Base-by-base conservation (phyloP, 2,113 vertebrate species). In the Limanda limanda region DNA sequence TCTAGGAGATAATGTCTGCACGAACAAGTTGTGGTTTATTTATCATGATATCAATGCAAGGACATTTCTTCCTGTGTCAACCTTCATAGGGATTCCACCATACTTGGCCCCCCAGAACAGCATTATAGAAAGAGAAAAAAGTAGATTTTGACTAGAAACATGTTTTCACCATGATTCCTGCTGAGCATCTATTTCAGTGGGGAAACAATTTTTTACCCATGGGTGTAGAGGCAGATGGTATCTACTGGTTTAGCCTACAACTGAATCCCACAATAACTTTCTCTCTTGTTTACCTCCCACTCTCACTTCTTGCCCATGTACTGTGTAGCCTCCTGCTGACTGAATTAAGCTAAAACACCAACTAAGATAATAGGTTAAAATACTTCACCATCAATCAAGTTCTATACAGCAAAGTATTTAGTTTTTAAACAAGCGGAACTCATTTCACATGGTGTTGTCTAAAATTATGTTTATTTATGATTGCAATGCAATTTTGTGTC, bases 251-350 rank as follows among this genome's bases (percentile, higher is more conserved):
- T 78, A 35, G 37, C 55, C 59, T 13, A 45, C 11, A 51, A 58
- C 14, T 42, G 10, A 85, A 52, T 81, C 75, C 77, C 83, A 72
- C 14, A 40, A 56, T 54, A 65, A 40, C 45, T 17, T 42, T 42
- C 27, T 73, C 18, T 54, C 13, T 52, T 52, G 20, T 54, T 20
- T n/a, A 20, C 20, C 10, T 63, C 76, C 66, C 71, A 56, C 63
- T 79, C 51, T 24, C 45, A 2, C 21, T 27, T 73, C 45, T 48
- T 71, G n/a, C 17, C 45, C 17, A 15, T 66, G 12, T 42, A 18
- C 66, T 56, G 54, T 47, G 9, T 7, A 42, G 68, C 42, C 23
- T 31, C 23, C 48, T 69, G 47, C 65, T 60, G 60, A 27, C 40
- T 56, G 37, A 40, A 4, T 23, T 18, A 17, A 71, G n/a, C 47